Evolutionary conservation across 2,888 invertebrate genomes (phyloP).

Genomic region (Rhamnusium bicolor): DNA sequence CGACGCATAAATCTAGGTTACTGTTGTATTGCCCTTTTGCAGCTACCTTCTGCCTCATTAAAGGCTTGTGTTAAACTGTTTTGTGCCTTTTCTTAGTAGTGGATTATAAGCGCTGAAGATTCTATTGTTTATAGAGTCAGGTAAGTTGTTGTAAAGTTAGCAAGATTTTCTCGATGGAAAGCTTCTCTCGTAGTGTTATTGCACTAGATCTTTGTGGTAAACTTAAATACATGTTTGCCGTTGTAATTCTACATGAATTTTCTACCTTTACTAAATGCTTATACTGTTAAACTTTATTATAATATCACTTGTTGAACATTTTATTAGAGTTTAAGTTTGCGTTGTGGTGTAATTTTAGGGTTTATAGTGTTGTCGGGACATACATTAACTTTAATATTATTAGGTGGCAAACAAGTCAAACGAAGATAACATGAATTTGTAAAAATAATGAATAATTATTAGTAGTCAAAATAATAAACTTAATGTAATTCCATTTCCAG

Average conservation of each 20-base stretch:
- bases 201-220: neutral
- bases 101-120: neutral
- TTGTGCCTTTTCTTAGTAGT: no score
- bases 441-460: no score
- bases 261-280: neutral
- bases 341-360: neutral
- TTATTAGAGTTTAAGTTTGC: conserved; percentile 11
- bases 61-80: neutral
- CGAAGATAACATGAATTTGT: no score
- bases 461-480: no score
- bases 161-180: conserved; percentile 9
- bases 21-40: neutral
- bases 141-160: conserved; percentile 16
- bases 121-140: conserved; percentile 14
- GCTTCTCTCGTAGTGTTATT: conserved; percentile 6
- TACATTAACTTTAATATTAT: no score
- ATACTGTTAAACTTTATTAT: conserved; percentile 24
- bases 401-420: no score
- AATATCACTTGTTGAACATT: conserved; percentile 37
- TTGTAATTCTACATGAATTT: conserved; percentile 7
- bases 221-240: conserved; percentile 13
- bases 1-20: no score
- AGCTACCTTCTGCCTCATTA: neutral
- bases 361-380: no score
- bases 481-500: no score